phyloP scores from a whole-genome alignment of 2,888 invertebrate species.

The Microctonus hyperodae region DNA sequence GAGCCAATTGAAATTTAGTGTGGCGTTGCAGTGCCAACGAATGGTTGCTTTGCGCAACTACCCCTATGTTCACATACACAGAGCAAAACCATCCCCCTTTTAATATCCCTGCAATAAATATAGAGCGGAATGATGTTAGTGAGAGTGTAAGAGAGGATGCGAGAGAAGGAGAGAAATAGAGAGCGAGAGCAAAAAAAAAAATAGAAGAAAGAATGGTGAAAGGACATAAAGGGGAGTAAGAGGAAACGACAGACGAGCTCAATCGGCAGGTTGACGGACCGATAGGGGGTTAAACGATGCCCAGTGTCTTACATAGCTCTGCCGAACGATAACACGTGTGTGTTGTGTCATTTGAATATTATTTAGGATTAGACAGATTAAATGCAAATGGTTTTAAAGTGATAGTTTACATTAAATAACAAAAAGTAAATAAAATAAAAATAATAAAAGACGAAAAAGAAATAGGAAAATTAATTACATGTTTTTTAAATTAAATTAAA shows the following conservation, averaged over 20 bases:
- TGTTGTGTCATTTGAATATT: constrained; percentile 12
- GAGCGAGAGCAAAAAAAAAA: too few species aligned
- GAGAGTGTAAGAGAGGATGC: background rate
- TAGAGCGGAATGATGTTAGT: background rate
- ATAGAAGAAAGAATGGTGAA: constrained; percentile 28
- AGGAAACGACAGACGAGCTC: constrained; percentile 38
- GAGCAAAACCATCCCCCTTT: constrained; percentile 27
- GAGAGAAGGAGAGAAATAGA: constrained; percentile 5
- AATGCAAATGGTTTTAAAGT: constrained; percentile 5
- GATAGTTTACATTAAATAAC: background rate
- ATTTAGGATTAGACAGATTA: background rate
- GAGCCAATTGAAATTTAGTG: constrained; percentile 51
- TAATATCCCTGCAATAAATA: background rate
- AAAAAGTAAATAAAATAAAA: background rate
- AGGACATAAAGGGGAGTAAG: constrained; percentile 23
- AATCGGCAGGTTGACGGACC: constrained; percentile 50
- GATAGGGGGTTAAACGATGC: constrained; percentile 49
- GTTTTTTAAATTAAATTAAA: too few species aligned
- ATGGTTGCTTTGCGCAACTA: constrained; percentile 42
- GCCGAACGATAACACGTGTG: constrained; percentile 45
- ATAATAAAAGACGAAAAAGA: background rate
- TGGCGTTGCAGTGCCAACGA: constrained; percentile 51
- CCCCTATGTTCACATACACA: constrained; percentile 34
- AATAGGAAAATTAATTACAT: background rate
- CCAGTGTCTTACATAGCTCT: constrained; percentile 45